Evolutionary conservation across 2,888 invertebrate species (phyloP).

Genomic region (Hypomecis punctinalis): DNA sequence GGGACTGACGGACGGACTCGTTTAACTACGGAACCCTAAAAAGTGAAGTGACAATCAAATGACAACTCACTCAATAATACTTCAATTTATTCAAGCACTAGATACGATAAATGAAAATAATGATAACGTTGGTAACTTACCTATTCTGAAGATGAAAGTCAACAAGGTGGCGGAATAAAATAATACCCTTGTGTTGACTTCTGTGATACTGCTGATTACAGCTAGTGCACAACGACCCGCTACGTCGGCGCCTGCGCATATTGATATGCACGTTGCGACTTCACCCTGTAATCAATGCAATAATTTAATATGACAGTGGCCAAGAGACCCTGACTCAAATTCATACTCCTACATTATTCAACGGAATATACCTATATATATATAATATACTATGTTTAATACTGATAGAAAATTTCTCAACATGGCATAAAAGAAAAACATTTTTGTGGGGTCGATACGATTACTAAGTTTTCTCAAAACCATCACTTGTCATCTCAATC

Average conservation of each 20-base stretch:
- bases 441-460: no score
- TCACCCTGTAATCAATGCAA: slow-evolving; percentile 60
- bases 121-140: slow-evolving; percentile 51
- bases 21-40: no score
- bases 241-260: slow-evolving; percentile 74
- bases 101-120: not conserved
- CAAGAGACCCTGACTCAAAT: not conserved
- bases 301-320: not conserved
- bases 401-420: no score
- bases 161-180: slow-evolving; percentile 67
- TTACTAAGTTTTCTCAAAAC: no score
- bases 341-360: no score
- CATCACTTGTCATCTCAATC: no score
- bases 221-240: slow-evolving; percentile 70
- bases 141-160: slow-evolving; percentile 68
- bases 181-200: slow-evolving; percentile 68
- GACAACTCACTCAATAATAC: slow-evolving; percentile 3
- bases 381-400: no score
- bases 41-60: slow-evolving; percentile 1
- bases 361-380: no score
- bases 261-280: slow-evolving; percentile 74
- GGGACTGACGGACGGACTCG: no score
- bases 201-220: slow-evolving; percentile 62
- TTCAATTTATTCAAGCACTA: not conserved
- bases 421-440: no score